Conservation (phyloP, 2,888 invertebrate genomes). For the Lithosia quadra region DNA sequence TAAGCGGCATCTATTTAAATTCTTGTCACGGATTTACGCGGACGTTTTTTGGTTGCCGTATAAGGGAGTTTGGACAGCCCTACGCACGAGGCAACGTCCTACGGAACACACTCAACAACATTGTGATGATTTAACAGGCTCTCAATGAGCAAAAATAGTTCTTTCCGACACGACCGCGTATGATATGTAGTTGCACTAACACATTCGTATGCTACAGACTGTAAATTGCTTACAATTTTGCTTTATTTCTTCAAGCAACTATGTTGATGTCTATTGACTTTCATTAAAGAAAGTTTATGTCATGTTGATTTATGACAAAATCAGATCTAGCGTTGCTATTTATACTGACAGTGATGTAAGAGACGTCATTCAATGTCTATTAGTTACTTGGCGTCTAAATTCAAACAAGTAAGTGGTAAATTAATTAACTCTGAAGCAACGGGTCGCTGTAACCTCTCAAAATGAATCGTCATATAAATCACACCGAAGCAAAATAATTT, state of each 20-base stretch:
- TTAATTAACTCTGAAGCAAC: constrained; percentile 63
- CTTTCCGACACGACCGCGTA: constrained; percentile 66
- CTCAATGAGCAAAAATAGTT: constrained; percentile 76
- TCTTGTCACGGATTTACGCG: constrained; percentile 32
- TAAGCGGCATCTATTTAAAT: constrained; percentile 28
- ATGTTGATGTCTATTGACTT: not conserved
- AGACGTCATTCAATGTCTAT: constrained; percentile 33
- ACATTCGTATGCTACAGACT: constrained; percentile 12
- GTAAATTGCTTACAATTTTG: constrained; percentile 34
- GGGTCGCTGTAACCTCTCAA: constrained; percentile 58
- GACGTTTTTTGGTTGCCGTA: constrained; percentile 22
- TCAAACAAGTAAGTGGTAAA: constrained; percentile 62
- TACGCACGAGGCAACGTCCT: constrained; percentile 74
- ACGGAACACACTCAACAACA: constrained; percentile 69
- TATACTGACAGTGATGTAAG: constrained; percentile 25
- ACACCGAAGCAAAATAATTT: constrained; percentile 62
- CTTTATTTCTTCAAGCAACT: constrained; percentile 23
- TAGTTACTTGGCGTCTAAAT: constrained; percentile 50
- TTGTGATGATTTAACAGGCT: constrained; percentile 79
- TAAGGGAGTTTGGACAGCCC: constrained; percentile 51
- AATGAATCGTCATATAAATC: constrained; percentile 56
- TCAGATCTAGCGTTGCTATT: constrained; percentile 26
- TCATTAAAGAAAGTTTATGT: not conserved
- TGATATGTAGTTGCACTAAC: constrained; percentile 51
- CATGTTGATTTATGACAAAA: constrained; percentile 15